Base-by-base conservation (phyloP, 2,797 vertebrate species). In the Sebastes reedi region DNA sequence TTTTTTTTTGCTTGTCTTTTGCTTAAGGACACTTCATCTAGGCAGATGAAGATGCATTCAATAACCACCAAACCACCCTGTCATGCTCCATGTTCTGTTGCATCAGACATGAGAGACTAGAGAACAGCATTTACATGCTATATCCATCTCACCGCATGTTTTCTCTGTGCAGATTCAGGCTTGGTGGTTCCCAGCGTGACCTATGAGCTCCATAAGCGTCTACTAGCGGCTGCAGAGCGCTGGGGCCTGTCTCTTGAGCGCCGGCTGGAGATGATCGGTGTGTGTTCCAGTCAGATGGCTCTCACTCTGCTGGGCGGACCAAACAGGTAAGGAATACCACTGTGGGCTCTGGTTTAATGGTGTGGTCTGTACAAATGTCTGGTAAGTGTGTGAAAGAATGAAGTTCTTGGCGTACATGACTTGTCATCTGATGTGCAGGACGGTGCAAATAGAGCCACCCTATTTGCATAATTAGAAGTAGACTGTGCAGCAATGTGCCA, bases 261-360 rank as follows among this genome's bases (percentile, higher is more conserved):
- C 75, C 95, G 97, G 80, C 92, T 98, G 88, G 97, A 99, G 94
- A 96, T 96, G 91, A 97, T 96, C 0, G 98, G 97, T 0, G 96
- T 98, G 65, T 98, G 97, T 9, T 96, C 97, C 54, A 97, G 97
- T 89, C 97, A 98, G 93, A 99, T 99, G 97, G 96, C 97, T 12
- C 95, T 98, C 58, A 97, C 97, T 4, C 94, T 99, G n/a, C 96
- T 98, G 0, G 97, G 98, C 64, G 97, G 98, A 24, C 97, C 97
- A 32, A 98, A 98, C 95, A 97, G 97, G 98, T 98, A 90, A 94
- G 87, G 14, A 55, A 50, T 24, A 30, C 42, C 8, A 11, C 9
- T 25, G 3, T 34, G 32, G 18, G 4, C 8, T 39, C 16, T 34
- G 30, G 8, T 82, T 12, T 42, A 42, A 42, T 42, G 39, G 39